Evolutionary conservation across 2,888 invertebrate species (phyloP), one percentile per base, ranked within the genome.

Genomic region (Malthinus seriepunctatus): DNA sequence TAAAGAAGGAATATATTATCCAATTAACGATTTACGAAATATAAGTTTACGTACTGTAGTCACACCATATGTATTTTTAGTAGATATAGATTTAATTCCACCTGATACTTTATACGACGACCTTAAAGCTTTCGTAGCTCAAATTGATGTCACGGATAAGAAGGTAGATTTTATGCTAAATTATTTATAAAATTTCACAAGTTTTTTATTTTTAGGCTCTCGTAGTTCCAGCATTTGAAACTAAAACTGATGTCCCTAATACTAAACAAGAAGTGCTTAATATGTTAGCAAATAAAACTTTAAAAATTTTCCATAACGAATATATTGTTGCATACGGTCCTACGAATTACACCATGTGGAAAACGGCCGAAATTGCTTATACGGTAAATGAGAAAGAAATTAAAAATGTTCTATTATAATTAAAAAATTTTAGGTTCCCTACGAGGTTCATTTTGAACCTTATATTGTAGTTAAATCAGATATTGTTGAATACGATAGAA

Each of bases 371-470:
- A 7, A 85, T 86, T 14, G 91, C 93, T 0, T 93, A 14, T 12
- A 12, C 6, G 8, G 38, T 38, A 12, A 14, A 11, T 38, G 38
- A 38, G 35, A 5, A 37, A 23, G 2, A 23, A 23, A 5, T 23
- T 23, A 2, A 5, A 23, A 23, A 5, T 3, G 1, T 11, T 37
- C 9, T 4, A 2, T 8, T 12, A 11, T 38, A 39, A 39, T 39
- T 39, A 15, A n/a, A 23, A 2, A 23, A 23, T 23, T 14, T 42
- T 73, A 93, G 92, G 90, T 95, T 7, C 84, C 86, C 57, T 95
- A 95, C 95, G 87, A 91, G 73, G 84, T 89, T 0, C 92, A 95
- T 78, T 96, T 91, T 77, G 95, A 95, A 76, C 95, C 96, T 0
- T 96, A 95, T 72, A 81, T 95, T 42, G 90, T 95, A 0, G 90